Evolutionary conservation across 37 sponge, comb jelly and placozoan genomes (phyloP).

Genomic region (Beroe ovata): DNA sequence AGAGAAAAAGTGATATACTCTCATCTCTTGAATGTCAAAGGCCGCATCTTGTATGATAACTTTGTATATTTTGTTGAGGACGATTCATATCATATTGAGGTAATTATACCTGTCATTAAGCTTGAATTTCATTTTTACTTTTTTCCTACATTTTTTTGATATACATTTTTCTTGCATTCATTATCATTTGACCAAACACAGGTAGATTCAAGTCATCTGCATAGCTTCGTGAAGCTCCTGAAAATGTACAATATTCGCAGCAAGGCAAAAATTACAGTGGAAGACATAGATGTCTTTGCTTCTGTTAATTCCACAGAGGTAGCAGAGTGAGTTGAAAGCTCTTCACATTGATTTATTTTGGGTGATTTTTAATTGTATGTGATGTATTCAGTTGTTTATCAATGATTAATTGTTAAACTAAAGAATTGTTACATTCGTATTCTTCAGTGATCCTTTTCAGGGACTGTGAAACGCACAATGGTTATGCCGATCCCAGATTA

Average conservation of each 20-base stretch:
- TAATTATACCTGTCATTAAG: not conserved
- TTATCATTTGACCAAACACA: not conserved
- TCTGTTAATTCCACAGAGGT: slow-evolving; percentile 9
- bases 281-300: slow-evolving; percentile 3
- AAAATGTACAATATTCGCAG: slow-evolving; percentile 55
- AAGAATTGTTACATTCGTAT: no score
- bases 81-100: slow-evolving; percentile 27
- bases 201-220: not conserved
- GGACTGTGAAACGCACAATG: no score
- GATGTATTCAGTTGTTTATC: no score
- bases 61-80: not conserved
- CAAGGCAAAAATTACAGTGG: not conserved
- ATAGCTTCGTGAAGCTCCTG: slow-evolving; percentile 1
- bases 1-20: not conserved
- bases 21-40: slow-evolving; percentile 30
- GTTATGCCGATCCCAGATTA: slow-evolving; percentile 19
- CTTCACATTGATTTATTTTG: no score
- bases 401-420: no score
- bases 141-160: not conserved
- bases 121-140: not conserved
- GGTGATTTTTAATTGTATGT: no score
- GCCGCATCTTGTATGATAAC: slow-evolving; percentile 48
- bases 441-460: no score
- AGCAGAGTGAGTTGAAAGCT: no score
- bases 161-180: not conserved